Percentiles rank a stretch among this genome's conserved stretches.
Evolutionary conservation across 1,140 invertebrate species (phyloP).

Genomic region (Brachionus paranguensis): DNA sequence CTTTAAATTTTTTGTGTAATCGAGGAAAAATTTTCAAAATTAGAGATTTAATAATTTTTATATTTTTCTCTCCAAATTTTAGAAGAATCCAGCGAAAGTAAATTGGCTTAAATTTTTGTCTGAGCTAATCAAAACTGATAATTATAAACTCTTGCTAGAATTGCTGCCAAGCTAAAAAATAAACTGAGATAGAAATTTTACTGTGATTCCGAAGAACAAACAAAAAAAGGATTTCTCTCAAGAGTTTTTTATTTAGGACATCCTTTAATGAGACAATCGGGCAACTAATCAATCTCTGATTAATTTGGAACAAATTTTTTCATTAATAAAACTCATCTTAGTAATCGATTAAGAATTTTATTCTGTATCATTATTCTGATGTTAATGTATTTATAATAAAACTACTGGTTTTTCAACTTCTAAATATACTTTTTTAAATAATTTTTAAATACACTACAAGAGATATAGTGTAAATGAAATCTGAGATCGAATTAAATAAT

Average conservation of each 20-base stretch:
- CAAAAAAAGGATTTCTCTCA: background rate
- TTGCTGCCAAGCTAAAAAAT: background rate
- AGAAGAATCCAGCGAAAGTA: background rate
- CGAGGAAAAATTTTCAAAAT: background rate
- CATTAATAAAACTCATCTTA: background rate
- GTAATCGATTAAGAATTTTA: background rate
- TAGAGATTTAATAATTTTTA: background rate
- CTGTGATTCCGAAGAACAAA: background rate
- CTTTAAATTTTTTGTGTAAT: background rate
- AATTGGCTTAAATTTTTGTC: background rate
- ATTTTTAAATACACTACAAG: background rate
- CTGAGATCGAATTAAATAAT: background rate
- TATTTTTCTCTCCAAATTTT: background rate
- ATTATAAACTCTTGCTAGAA: background rate
- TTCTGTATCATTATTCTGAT: background rate
- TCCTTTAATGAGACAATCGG: background rate
- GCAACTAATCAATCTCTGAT: background rate
- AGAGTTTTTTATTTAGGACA: background rate
- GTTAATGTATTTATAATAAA: background rate
- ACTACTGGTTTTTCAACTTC: background rate
- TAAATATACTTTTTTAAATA: background rate
- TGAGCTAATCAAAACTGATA: background rate
- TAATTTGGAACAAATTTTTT: background rate
- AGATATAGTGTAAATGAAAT: background rate
- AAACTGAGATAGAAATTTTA: background rate